A percentile compares a stretch with the other conserved stretches of the same genome.
These are phyloP conservation scores for Marmota flaviventris DNA, from an alignment of 2,113 vertebrate genomes.

Conservation along the genomic window DNA sequence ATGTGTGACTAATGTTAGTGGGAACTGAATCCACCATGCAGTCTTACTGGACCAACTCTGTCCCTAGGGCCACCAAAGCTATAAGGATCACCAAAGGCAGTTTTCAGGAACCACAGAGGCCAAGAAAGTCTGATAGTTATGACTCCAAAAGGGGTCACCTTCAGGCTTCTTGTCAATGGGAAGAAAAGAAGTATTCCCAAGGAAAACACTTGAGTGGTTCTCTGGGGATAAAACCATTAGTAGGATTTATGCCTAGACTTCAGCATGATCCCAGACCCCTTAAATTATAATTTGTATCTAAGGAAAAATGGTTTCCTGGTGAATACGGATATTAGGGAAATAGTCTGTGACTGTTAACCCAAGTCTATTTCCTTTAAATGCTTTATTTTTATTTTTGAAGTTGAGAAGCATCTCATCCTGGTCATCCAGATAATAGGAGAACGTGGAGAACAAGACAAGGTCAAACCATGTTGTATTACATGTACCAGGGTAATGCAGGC, in stretches of 20 bases:
- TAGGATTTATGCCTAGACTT: slow-evolving; percentile 55
- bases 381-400: background rate
- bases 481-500: fast-evolving
- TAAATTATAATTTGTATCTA: slow-evolving; percentile 51
- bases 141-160: background rate
- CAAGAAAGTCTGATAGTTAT: background rate
- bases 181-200: background rate
- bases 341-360: background rate
- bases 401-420: background rate
- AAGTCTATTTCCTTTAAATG: background rate
- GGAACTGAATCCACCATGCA: background rate
- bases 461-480: background rate
- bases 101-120: fast-evolving
- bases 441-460: too few relatives aligned
- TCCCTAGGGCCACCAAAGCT: background rate
- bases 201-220: background rate
- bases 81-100: background rate
- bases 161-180: slow-evolving; percentile 12
- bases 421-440: background rate
- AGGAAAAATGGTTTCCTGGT: background rate
- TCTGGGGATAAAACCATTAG: slow-evolving; percentile 6
- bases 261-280: slow-evolving; percentile 52
- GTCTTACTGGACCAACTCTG: background rate
- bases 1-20: background rate
- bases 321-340: background rate